Base-by-base conservation (phyloP, 2,888 invertebrate species). In the Dendrolimus houi region DNA sequence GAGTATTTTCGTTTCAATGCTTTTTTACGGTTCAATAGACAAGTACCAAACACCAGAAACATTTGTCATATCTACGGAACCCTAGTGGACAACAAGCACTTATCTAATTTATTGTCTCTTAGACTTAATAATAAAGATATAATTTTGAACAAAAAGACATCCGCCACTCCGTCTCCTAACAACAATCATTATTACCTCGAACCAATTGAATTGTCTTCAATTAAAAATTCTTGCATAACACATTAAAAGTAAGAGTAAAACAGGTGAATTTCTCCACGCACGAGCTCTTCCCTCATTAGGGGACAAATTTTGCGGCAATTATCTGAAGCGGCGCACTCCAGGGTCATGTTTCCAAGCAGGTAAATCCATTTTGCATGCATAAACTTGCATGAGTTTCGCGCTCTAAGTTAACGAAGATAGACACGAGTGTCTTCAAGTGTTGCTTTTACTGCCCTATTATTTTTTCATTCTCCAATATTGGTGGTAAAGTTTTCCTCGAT, bases 301-400 rank as follows among this genome's bases (percentile, higher is more conserved):
- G 70, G 74, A 75, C 77, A 75, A 80, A 81, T 80, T 81, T 79
- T 77, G 72, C 74, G 70, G 79, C 84, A 85, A 87, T 87, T 87
- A 87, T 84, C 84, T 80, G 70, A 72, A 83, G 77, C 79, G 77
- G 70, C 72, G 72, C 82, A 82, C 83, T 83, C 79, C 63, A 72
- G 75, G 73, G 77, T 78, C 79, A 80, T 84, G 83, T 83, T 84
- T 83, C 77, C 77, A 69, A 69, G 71, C 72, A 74, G 69, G 75
- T 73, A 79, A 85, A 85, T 80, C 79, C 76, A 79, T 85, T 83
- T 81, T 79, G 81, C 76, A 82, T 82, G 80, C 80, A 80, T 77
- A 79, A 83, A 84, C 77, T 84, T 83, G 71, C 69, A 67, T 63
- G 69, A 75, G 75, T 72, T 74, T 70, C 74, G 71, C 69, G 62